A percentile compares a stretch with the other conserved stretches of the same genome.
Evolutionary conservation across 2,797 vertebrate species (phyloP).

Genomic region (Champsocephalus esox): DNA sequence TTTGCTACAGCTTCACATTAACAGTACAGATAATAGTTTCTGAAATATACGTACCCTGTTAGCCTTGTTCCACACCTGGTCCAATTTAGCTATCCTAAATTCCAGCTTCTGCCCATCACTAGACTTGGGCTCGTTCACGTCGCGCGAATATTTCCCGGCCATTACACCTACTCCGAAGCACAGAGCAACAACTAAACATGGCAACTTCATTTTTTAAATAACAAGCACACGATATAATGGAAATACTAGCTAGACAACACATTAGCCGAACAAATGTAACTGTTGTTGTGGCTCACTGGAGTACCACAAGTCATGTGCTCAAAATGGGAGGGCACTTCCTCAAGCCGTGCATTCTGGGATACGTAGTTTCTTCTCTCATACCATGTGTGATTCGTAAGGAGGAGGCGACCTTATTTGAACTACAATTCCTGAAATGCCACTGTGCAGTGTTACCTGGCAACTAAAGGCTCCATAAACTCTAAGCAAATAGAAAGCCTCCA

Average conservation of each 20-base stretch:
- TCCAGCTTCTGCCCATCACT: constrained; percentile 79
- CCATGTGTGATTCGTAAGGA: rapidly evolving
- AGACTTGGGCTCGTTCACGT: constrained; percentile 86
- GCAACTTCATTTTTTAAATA: constrained; percentile 58
- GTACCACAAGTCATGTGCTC: constrained; percentile 59
- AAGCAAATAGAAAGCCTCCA: constrained; percentile 83
- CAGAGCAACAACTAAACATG: constrained; percentile 55
- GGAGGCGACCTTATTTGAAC: constrained; percentile 36
- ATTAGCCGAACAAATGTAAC: not conserved
- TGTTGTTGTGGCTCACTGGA: constrained; percentile 13
- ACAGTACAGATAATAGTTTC: too few species aligned
- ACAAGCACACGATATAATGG: not conserved
- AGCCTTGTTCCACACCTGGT: constrained; percentile 97
- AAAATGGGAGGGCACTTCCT: constrained; percentile 23
- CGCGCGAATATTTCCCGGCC: constrained; percentile 90
- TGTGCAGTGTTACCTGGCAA: constrained; percentile 56
- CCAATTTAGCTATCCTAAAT: constrained; percentile 92
- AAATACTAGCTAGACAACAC: rapidly evolving
- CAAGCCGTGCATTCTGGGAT: constrained; percentile 60
- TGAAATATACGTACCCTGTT: constrained; percentile 85
- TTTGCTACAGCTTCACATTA: not conserved
- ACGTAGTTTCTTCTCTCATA: constrained; percentile 53
- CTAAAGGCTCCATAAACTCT: constrained; percentile 30
- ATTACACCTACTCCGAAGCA: constrained; percentile 69
- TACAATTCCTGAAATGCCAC: constrained; percentile 68